Evolutionary conservation across 2,797 vertebrate species (phyloP), one percentile per base, ranked within the genome.

Genomic region (Hephaestus fuliginosus): DNA sequence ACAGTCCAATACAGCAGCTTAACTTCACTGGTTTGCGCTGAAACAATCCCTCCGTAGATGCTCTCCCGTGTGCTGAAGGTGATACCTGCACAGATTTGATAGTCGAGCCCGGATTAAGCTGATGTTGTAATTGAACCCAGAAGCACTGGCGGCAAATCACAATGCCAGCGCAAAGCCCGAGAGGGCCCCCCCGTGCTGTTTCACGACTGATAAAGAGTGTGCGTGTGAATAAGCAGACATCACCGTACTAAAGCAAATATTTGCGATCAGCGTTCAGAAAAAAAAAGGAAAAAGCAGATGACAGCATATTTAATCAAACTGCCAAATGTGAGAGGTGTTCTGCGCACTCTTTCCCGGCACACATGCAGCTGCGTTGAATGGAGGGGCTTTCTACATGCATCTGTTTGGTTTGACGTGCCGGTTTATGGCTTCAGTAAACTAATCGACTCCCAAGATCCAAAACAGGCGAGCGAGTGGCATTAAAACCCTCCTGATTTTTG

Each of bases 21-120:
- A 14, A 64, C 69, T 70, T 74, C 1, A 22, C 64, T 60, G 63
- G 39, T 77, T 69, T 70, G 66, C 39, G 33, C 63, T 69, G 39
- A 74, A 85, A 76, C 72, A 65, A 72, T 58, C 72, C 56, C 53
- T 44, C 25, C 2, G 69, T 65, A 48, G 39, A 60, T 22, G 7
- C 48, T 67, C 63, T 77, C 46, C 43, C 55, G 52, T 57, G 49
- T 20, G 52, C n/a, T 84, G 61, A 85, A 89, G 84, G 83, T 71
- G 85, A 87, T 89, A 86, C 86, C 72, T 77, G 66, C 57, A 75
- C 66, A 82, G 78, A 89, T 87, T 87, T 83, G 85, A 86, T 75
- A 82, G 77, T 60, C 30, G 70, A 84, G 84, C 75, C 76, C 46
- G 69, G 78, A 81, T 84, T 76, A 87, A 86, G 83, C 28, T 10